These are phyloP conservation scores for Thaleichthys pacificus DNA, from an alignment of 2,797 vertebrate genomes.

Conservation along the genomic window DNA sequence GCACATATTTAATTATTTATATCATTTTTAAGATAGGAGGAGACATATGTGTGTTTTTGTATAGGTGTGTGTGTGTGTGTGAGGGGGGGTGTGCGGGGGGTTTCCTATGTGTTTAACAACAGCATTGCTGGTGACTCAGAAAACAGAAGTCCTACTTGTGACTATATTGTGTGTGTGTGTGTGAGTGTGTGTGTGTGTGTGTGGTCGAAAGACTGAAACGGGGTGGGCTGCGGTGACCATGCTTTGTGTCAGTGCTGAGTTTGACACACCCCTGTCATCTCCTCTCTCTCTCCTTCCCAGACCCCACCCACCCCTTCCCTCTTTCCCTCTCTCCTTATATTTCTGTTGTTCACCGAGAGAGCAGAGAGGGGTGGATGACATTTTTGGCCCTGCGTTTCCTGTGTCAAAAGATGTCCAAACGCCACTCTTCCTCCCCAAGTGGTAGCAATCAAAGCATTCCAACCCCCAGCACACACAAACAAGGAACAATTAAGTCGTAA, in stretches of 20 bases:
- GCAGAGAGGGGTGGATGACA: slow-evolving; percentile 56
- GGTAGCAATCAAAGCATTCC: slow-evolving; percentile 74
- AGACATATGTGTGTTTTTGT: not conserved
- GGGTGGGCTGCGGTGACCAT: slow-evolving; percentile 60
- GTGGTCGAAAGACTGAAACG: slow-evolving; percentile 17
- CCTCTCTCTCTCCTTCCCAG: slow-evolving; percentile 45
- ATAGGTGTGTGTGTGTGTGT: slow-evolving; percentile 2
- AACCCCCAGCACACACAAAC: slow-evolving; percentile 50
- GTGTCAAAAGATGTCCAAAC: slow-evolving; percentile 72
- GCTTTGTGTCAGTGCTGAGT: slow-evolving; percentile 54
- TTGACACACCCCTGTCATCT: slow-evolving; percentile 61
- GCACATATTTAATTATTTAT: not conserved
- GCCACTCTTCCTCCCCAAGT: slow-evolving; percentile 63
- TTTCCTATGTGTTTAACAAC: too few relatives aligned
- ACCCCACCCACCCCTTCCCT: slow-evolving; percentile 6
- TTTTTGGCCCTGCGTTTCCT: slow-evolving; percentile 59
- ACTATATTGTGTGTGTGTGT: not conserved
- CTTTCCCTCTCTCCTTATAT: slow-evolving; percentile 5
- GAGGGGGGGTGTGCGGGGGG: not conserved
- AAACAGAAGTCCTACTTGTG: too few relatives aligned
- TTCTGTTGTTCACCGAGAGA: slow-evolving; percentile 27
- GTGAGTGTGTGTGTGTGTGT: not conserved
- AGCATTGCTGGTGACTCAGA: too few relatives aligned
- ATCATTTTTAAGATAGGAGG: not conserved
- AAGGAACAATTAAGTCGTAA: slow-evolving; percentile 73